Evolutionary conservation across 2,113 vertebrate species (phyloP).

Genomic region (Harpagus bidentatus): DNA sequence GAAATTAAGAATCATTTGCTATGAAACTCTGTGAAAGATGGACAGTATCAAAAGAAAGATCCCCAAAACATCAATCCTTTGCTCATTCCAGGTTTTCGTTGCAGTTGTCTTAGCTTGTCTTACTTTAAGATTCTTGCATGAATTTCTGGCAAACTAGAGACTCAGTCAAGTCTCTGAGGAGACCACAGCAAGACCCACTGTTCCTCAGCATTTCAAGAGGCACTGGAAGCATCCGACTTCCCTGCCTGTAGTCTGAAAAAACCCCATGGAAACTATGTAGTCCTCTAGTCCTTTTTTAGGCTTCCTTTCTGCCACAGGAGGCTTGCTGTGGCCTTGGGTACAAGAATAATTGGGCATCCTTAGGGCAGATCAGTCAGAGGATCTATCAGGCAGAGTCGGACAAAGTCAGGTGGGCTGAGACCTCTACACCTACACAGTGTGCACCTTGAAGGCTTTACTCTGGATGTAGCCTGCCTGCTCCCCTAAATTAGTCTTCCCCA

Average conservation of each 20-base stretch:
- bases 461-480: background rate
- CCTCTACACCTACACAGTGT: background rate
- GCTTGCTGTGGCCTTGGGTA: background rate
- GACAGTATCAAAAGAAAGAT: background rate
- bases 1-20: slow-evolving; percentile 34
- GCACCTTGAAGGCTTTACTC: background rate
- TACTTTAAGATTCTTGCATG: background rate
- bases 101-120: background rate
- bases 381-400: background rate
- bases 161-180: background rate
- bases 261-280: fast-evolving
- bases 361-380: background rate
- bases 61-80: background rate
- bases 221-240: background rate
- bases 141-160: background rate
- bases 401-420: background rate
- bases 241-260: background rate
- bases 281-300: background rate
- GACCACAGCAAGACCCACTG: background rate
- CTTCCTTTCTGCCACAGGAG: background rate
- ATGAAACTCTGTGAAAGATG: background rate
- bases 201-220: background rate
- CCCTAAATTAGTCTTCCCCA: background rate
- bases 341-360: background rate
- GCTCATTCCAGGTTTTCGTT: background rate